phyloP scores from a whole-genome alignment of 2,888 invertebrate species.

The Xanthia togata region DNA sequence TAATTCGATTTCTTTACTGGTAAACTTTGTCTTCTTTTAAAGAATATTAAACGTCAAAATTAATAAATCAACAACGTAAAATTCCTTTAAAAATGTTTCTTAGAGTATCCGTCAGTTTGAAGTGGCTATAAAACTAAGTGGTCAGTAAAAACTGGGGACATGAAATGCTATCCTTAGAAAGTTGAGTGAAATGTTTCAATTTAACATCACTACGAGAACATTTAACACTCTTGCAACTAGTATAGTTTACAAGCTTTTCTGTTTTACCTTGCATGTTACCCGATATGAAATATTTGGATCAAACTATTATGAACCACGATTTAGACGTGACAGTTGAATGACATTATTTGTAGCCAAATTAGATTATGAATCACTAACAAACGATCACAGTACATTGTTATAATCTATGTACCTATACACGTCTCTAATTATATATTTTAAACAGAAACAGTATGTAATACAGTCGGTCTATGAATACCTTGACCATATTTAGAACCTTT shows the following conservation, averaged over 20 bases:
- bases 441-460: background rate
- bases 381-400: slow-evolving; percentile 8
- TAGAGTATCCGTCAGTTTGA: slow-evolving; percentile 39
- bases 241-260: background rate
- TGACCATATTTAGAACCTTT: background rate
- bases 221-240: slow-evolving; percentile 4
- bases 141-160: slow-evolving; percentile 42
- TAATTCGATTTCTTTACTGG: slow-evolving; percentile 3
- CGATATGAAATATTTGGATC: slow-evolving; percentile 19
- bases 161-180: slow-evolving; percentile 24
- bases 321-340: slow-evolving; percentile 38
- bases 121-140: slow-evolving; percentile 54
- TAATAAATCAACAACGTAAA: slow-evolving; percentile 55
- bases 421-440: background rate
- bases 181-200: slow-evolving; percentile 38
- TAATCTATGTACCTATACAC: background rate
- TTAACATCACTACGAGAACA: slow-evolving; percentile 6
- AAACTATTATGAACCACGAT: slow-evolving; percentile 1
- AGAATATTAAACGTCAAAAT: slow-evolving; percentile 38
- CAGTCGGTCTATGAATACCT: background rate
- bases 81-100: slow-evolving; percentile 34
- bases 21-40: slow-evolving; percentile 22
- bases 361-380: slow-evolving; percentile 17
- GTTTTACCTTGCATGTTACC: background rate
- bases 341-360: slow-evolving; percentile 25